phyloP scores from a whole-genome alignment of 2,113 vertebrate species.

The Tautogolabrus adspersus region DNA sequence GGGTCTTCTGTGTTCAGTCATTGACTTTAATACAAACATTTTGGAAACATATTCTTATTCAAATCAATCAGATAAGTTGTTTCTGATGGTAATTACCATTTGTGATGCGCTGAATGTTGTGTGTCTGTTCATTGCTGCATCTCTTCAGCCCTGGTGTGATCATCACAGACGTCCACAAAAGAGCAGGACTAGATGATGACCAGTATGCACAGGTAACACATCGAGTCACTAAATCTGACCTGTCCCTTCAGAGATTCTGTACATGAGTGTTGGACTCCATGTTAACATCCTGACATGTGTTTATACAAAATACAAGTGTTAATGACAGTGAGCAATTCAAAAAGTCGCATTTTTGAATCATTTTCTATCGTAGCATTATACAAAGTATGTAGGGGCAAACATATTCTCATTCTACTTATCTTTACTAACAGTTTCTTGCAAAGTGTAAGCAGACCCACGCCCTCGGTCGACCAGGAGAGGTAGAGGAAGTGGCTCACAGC shows the following conservation, averaged over 20 bases:
- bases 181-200: conserved; percentile 83
- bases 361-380: too few species aligned
- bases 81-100: neutral
- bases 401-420: neutral
- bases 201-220: conserved; percentile 81
- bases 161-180: conserved; percentile 84
- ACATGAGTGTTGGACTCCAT: neutral
- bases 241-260: neutral
- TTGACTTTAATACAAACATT: too few species aligned
- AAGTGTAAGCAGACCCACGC: conserved; percentile 84
- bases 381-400: too few species aligned
- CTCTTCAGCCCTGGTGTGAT: conserved; percentile 84
- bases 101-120: neutral
- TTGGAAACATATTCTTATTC: too few species aligned
- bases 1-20: too few species aligned
- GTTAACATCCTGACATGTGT: too few species aligned
- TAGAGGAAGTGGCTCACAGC: conserved; percentile 85
- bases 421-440: conserved; percentile 71
- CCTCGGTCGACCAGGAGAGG: conserved; percentile 84
- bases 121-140: conserved; percentile 1
- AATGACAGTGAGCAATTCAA: too few species aligned
- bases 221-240: too few species aligned
- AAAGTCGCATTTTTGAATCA: too few species aligned
- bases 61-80: neutral
- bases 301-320: too few species aligned